phyloP scores from a whole-genome alignment of 1,140 invertebrate species.

The Drosophila persimilis region DNA sequence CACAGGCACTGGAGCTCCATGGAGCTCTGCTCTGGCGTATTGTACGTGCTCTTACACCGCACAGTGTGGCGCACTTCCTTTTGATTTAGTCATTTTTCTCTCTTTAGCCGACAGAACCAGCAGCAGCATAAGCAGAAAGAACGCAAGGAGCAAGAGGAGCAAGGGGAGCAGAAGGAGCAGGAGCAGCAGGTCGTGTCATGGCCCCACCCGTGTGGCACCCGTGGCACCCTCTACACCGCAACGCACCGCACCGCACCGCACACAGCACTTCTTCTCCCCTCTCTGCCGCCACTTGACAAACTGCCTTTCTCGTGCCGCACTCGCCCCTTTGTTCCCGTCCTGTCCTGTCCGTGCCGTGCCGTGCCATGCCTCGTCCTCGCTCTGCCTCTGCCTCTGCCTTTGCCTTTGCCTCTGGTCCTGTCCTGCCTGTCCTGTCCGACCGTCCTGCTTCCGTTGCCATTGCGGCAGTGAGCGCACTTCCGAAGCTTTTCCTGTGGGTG shows the following conservation, averaged over 20 bases:
- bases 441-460: slow-evolving; percentile 54
- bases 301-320: slow-evolving; percentile 26
- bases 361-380: slow-evolving; percentile 2
- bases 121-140: slow-evolving; percentile 14
- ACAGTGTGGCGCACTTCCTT: slow-evolving; percentile 79
- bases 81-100: slow-evolving; percentile 83
- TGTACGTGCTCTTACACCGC: slow-evolving; percentile 77
- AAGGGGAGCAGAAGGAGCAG: neutral
- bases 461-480: slow-evolving; percentile 76
- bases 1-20: slow-evolving; percentile 13
- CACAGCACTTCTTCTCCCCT: neutral
- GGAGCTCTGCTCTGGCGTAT: slow-evolving; percentile 43
- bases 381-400: neutral
- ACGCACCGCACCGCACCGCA: neutral
- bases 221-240: neutral
- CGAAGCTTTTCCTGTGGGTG: slow-evolving; percentile 69
- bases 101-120: slow-evolving; percentile 73
- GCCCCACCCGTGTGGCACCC: slow-evolving; percentile 9
- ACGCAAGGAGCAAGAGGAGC: neutral
- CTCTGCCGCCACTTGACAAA: slow-evolving; percentile 51
- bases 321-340: neutral
- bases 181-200: slow-evolving; percentile 54
- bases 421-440: slow-evolving; percentile 21
- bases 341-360: too few species aligned
- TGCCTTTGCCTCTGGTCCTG: slow-evolving; percentile 3